Base-by-base conservation (phyloP, 2,888 invertebrate species). In the Phania funesta region DNA sequence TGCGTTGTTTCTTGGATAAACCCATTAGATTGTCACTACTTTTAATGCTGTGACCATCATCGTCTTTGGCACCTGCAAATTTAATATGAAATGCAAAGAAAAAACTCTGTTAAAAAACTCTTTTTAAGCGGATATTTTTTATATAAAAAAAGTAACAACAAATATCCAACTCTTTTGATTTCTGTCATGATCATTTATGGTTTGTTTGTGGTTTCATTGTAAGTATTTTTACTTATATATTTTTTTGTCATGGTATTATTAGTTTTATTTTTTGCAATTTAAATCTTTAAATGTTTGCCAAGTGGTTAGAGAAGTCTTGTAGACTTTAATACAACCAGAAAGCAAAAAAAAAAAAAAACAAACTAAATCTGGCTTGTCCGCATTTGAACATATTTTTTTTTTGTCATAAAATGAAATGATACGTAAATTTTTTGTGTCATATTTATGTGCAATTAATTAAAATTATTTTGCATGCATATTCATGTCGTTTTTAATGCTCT, bases 1-100 rank as follows among this genome's bases (percentile, higher is more conserved):
- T 99, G 84, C 99, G 92, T 90, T 98, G 98, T 91, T 99, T 99
- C 93, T 98, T 98, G 87, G 94, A 95, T 86, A 96, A 92, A 54
- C 91, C 86, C 89, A 90, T 88, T 35, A 89, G 81, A 48, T 83
- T 86, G 84, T 89, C 88, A 84, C 90, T 90, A 84, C 90, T 91
- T 56, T 90, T 85, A 84, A 90, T 90, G 44, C 87, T 89, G 83
- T 90, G 90, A 83, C 90, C 95, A 84, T 96, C 96, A 87, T 96
- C 96, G 87, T 96, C 96, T 91, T 96, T 96, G 89, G 94, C 96
- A 89, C 96, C 96, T 96, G 93, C 68, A 85, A 82, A 48, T 44
- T 44, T 18, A 46, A 62, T 64, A 50, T n/a, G 7, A 65, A 52
- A 38, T 20, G 5, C 18, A 35, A 65, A 71, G 11, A 56, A n/a